Conservation (phyloP, 2,797 vertebrate species). For the Malacoraja senta region DNA sequence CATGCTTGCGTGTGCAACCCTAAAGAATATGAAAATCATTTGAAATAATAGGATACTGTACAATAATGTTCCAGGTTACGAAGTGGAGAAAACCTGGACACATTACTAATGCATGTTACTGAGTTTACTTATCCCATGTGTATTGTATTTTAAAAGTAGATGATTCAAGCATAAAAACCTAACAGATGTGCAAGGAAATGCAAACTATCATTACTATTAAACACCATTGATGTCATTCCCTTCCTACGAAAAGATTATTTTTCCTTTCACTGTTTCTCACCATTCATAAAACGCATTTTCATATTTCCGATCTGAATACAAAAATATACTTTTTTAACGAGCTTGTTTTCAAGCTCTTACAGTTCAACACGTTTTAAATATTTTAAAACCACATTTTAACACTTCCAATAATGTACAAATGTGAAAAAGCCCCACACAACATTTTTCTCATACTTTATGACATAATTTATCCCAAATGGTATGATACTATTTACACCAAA, state of each 20-base stretch:
- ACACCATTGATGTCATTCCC: background rate
- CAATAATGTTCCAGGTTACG: too few relatives aligned
- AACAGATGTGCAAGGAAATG: background rate
- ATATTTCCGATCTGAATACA: background rate
- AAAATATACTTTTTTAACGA: background rate
- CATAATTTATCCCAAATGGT: background rate
- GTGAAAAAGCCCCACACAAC: too few relatives aligned
- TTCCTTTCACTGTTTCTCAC: background rate
- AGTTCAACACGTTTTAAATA: background rate
- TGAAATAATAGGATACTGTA: background rate
- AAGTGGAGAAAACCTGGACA: background rate
- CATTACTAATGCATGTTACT: background rate
- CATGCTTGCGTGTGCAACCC: background rate
- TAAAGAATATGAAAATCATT: background rate
- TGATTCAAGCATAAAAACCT: background rate
- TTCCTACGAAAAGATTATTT: background rate
- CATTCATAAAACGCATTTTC: background rate
- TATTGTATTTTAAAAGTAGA: background rate
- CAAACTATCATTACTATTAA: background rate
- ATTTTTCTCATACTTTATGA: background rate
- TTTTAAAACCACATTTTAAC: background rate
- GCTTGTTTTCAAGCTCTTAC: background rate
- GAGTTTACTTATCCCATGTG: background rate
- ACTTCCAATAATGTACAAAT: background rate
- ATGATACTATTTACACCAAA: slow-evolving; percentile 6